Conservation (phyloP, 2,797 vertebrate species). For the Myiotriccus ornatus region DNA sequence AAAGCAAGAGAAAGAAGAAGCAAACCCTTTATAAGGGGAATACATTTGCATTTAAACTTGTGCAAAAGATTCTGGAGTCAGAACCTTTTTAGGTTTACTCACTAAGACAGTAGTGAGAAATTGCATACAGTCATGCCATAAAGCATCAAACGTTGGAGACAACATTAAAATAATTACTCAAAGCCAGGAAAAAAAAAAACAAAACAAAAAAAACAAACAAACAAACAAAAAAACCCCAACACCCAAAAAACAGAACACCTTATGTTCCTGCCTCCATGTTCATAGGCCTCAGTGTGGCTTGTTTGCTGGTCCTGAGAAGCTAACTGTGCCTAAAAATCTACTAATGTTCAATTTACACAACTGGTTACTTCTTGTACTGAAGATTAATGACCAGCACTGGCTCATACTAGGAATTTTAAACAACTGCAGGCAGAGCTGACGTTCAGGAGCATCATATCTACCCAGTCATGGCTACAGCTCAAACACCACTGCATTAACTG, state of each 20-base stretch:
- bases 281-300: accelerated
- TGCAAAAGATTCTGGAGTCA: not conserved
- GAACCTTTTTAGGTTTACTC: not conserved
- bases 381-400: not conserved
- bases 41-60: not conserved
- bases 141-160: not conserved
- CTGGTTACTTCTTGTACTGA: not conserved
- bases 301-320: not conserved
- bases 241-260: not conserved
- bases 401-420: not conserved
- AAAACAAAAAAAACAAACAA: too few relatives aligned
- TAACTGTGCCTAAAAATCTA: not conserved
- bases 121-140: not conserved
- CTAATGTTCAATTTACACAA: not conserved
- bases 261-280: not conserved
- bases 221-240: accelerated
- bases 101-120: not conserved
- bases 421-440: not conserved
- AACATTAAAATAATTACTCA: not conserved
- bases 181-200: not conserved
- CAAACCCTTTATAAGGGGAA: not conserved
- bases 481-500: not conserved
- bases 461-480: not conserved
- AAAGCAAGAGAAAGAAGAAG: not conserved
- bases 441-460: not conserved